phyloP scores from a whole-genome alignment of 2,797 vertebrate genomes.

The Leptodactylus fallax region DNA sequence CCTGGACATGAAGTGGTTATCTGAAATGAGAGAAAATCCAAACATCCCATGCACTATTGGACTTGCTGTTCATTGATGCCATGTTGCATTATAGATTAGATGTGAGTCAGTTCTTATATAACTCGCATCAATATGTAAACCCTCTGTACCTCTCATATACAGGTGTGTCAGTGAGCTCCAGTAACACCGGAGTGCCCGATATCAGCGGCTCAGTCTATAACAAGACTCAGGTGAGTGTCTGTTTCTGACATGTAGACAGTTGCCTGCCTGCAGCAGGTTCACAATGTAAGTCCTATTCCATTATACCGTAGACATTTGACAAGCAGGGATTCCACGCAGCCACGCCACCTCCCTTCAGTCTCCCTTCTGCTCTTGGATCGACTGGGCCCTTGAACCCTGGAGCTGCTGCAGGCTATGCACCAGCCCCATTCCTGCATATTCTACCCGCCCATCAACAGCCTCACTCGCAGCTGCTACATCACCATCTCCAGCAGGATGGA shows the following conservation, averaged over 20 bases:
- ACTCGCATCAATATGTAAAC: too few relatives aligned
- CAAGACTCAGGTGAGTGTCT: slow-evolving; percentile 88
- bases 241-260: background rate
- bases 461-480: slow-evolving; percentile 95
- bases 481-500: slow-evolving; percentile 92
- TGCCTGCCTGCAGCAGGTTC: background rate
- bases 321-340: slow-evolving; percentile 97
- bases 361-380: slow-evolving; percentile 92
- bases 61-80: too few relatives aligned
- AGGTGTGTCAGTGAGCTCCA: slow-evolving; percentile 92
- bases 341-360: slow-evolving; percentile 91
- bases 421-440: slow-evolving; percentile 92
- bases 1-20: too few relatives aligned
- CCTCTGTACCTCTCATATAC: slow-evolving; percentile 13
- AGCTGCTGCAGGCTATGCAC: slow-evolving; percentile 87
- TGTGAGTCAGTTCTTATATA: too few relatives aligned
- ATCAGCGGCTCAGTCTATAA: slow-evolving; percentile 95
- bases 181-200: slow-evolving; percentile 91
- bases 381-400: slow-evolving; percentile 91
- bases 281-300: background rate
- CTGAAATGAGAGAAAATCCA: too few relatives aligned
- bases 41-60: too few relatives aligned
- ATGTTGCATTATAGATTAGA: too few relatives aligned
- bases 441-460: slow-evolving; percentile 95
- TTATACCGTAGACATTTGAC: slow-evolving; percentile 85